phyloP scores from a whole-genome alignment of 1,140 invertebrate species.

The Drosophila tropicalis region DNA sequence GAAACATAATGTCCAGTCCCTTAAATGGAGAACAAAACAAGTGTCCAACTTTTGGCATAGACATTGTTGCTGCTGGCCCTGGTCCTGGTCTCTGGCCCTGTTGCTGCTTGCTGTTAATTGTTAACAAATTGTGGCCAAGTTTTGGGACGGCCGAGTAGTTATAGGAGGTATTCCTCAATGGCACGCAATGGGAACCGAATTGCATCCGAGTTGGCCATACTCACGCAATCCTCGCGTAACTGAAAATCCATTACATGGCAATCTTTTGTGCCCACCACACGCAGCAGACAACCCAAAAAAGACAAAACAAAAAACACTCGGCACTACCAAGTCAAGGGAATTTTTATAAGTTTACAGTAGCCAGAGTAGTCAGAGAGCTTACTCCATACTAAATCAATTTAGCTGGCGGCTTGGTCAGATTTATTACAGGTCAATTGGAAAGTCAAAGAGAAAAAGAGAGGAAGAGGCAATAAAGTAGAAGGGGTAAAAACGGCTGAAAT shows the following conservation, averaged over 20 bases:
- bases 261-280: slow-evolving; percentile 30
- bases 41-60: slow-evolving; percentile 64
- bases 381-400: slow-evolving; percentile 8
- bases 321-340: neutral
- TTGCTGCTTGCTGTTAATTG: slow-evolving; percentile 55
- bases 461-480: neutral
- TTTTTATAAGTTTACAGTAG: slow-evolving; percentile 32
- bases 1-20: slow-evolving; percentile 55
- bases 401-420: slow-evolving; percentile 2
- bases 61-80: slow-evolving; percentile 31
- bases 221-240: slow-evolving; percentile 72
- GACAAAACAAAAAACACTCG: neutral
- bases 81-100: neutral
- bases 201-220: slow-evolving; percentile 17
- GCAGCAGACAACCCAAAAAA: slow-evolving; percentile 23
- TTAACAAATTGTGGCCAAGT: slow-evolving; percentile 74
- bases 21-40: slow-evolving; percentile 57
- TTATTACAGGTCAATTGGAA: slow-evolving; percentile 12
- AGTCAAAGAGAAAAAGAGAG: neutral
- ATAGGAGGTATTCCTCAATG: slow-evolving; percentile 20
- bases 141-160: slow-evolving; percentile 20
- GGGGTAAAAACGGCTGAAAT: neutral
- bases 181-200: slow-evolving; percentile 42
- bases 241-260: slow-evolving; percentile 65
- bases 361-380: slow-evolving; percentile 1